Evolutionary conservation across 1,140 invertebrate species (phyloP), one percentile per base, ranked within the genome.

Genomic region (Drosophila guanche): DNA sequence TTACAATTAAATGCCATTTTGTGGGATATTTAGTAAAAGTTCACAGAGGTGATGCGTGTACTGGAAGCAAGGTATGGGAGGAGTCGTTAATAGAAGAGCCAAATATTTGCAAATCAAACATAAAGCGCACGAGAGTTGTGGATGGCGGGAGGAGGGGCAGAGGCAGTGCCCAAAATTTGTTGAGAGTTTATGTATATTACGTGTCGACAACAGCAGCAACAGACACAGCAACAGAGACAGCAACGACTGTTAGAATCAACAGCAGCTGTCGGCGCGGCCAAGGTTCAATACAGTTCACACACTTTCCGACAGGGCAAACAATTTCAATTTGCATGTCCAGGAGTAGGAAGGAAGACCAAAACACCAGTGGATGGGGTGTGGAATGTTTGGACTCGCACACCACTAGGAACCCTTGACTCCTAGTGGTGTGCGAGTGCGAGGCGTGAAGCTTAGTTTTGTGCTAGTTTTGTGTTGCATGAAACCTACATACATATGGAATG

Each of bases 61-160:
- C n/a, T n/a, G n/a, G n/a, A n/a, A n/a, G n/a, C 16, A 20, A 41
- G 10, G 10, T 7, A 29, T 8, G 0, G 4, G 16, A n/a, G 4
- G 2, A 1, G 7, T 43, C 33, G 37, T 79, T 85, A 79, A 85
- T 85, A 68, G 65, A 85, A 79, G 66, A 61, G 59, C 76, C 56
- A 85, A 85, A 84, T 85, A 84, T 84, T 84, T 85, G 76, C 73
- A 79, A 76, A 85, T 76, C 79, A 84, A 84, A 85, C 80, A 77
- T 47, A 60, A 48, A 46, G 33, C 27, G 27, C 27, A 29, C 10
- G 29, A 33, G 33, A 37, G 33, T 37, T 12, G 10, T 4, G 10
- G 33, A 12, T 37, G 33, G 10, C 4, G 10, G 33, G 10, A 29
- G 0, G 22, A 8, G 54, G 16, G 20, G 29, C 5, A n/a, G 12